Percentiles rank a stretch among this genome's conserved stretches.
phyloP scores from a whole-genome alignment of 2,888 invertebrate species.

The Onchidella celtica region DNA sequence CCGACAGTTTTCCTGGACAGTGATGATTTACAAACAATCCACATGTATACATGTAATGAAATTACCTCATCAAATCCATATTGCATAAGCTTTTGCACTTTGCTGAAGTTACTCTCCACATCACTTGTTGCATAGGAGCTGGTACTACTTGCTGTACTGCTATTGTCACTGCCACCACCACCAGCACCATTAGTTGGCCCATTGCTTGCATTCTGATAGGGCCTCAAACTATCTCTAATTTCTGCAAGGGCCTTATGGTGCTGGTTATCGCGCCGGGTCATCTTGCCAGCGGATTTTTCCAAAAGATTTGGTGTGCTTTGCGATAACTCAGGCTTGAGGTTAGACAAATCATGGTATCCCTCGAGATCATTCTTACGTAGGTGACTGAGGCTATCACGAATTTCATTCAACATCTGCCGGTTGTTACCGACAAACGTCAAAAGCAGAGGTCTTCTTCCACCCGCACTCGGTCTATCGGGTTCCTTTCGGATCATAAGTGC shows the following conservation, averaged over 20 bases:
- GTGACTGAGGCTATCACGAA: constrained; percentile 71
- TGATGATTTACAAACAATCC: no score
- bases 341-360: constrained; percentile 43
- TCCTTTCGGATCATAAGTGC: constrained; percentile 59
- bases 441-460: constrained; percentile 63
- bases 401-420: constrained; percentile 73
- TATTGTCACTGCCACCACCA: constrained; percentile 32
- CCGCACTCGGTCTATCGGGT: constrained; percentile 47
- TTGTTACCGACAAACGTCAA: constrained; percentile 68
- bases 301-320: constrained; percentile 61
- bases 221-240: constrained; percentile 90
- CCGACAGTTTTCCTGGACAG: no score
- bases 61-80: constrained; percentile 64
- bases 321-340: constrained; percentile 55
- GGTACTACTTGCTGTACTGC: constrained; percentile 49
- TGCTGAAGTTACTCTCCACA: constrained; percentile 51
- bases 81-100: constrained; percentile 55
- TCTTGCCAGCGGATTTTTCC: constrained; percentile 55
- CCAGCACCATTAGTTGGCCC: not conserved
- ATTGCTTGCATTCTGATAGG: constrained; percentile 81
- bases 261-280: constrained; percentile 82
- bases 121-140: constrained; percentile 51
- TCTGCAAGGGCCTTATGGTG: constrained; percentile 93
- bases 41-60: no score
- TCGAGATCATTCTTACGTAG: constrained; percentile 59